Evolutionary conservation across 2,888 invertebrate species (phyloP).

Genomic region (Charanyca ferruginea): DNA sequence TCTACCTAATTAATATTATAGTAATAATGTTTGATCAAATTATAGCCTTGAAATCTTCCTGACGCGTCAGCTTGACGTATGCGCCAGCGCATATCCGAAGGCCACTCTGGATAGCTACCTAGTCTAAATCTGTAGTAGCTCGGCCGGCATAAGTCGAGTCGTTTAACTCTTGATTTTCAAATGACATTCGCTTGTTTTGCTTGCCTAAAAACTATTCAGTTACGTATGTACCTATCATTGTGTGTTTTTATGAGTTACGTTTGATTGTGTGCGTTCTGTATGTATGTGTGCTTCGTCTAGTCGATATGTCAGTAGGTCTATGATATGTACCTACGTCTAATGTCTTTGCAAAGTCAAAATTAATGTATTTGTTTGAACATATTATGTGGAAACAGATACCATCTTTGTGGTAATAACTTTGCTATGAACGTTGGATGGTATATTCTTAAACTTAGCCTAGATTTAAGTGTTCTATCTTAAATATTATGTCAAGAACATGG

Average conservation of each 20-base stretch:
- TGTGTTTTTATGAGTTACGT: conserved; percentile 18
- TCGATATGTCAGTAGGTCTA: conserved; percentile 27
- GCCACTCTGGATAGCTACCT: conserved; percentile 40
- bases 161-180: conserved; percentile 77
- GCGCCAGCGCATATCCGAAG: conserved; percentile 38
- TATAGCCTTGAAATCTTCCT: conserved; percentile 40
- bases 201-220: conserved; percentile 64
- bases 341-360: conserved; percentile 43
- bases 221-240: conserved; percentile 19
- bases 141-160: conserved; percentile 55
- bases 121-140: conserved; percentile 26
- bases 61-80: conserved; percentile 17
- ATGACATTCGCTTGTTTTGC: conserved; percentile 69
- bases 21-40: background rate
- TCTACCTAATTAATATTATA: background rate
- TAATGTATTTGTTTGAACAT: conserved; percentile 21
- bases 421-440: background rate
- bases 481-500: too few relatives aligned
- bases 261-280: conserved; percentile 7
- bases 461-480: too few relatives aligned
- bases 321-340: conserved; percentile 26
- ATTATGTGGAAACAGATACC: background rate
- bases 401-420: background rate
- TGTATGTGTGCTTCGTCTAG: conserved; percentile 27
- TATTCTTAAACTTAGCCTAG: background rate